Base-by-base conservation (phyloP, 2,797 vertebrate genomes). In the Enteromius radiatus region DNA sequence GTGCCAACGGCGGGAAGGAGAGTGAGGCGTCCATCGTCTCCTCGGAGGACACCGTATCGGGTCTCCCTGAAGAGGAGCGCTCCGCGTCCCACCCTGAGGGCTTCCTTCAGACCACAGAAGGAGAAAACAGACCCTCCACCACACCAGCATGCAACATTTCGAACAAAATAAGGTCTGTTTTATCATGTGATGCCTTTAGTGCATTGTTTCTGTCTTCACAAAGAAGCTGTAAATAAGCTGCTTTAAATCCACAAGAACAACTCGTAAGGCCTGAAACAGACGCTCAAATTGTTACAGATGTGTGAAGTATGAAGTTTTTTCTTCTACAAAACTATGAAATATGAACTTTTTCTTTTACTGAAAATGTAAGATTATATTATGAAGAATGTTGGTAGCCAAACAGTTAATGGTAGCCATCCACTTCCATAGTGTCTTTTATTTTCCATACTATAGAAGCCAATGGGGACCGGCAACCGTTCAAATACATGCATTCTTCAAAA, bases 31-130 rank as follows among this genome's bases (percentile, higher is more conserved):
- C 91, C 63, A 7, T 93, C 91, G 89, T 94, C 6, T 95, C 91
- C 87, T 95, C 94, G 15, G 93, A 96, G 90, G 92, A 88, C 92
- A 93, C 94, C 0, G 84, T 91, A 70, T 89, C 94, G 1, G 91
- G 92, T 76, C 90, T 91, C 73, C 91, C 90, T 43, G 94, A 93
- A 90, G 96, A 95, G 92, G 94, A 96, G 91, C 91, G 71, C 85
- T 52, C 85, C 4, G 41, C 87, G 1, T 89, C 92, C 84, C 89
- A 92, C 78, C 83, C 91, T 77, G 88, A 88, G 83, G 93, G 92
- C 85, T 28, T 83, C 67, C 67, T 89, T 28, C 92, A 89, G 11
- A 90, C 92, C 73, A 90, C 92, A 86, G 85, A 91, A 85, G 94
- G 92, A 71, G 87, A 89, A 78, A 89, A 77, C 89, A 88, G 90